phyloP scores from a whole-genome alignment of 1,140 invertebrate genomes.

The Sarcophaga peregrina region DNA sequence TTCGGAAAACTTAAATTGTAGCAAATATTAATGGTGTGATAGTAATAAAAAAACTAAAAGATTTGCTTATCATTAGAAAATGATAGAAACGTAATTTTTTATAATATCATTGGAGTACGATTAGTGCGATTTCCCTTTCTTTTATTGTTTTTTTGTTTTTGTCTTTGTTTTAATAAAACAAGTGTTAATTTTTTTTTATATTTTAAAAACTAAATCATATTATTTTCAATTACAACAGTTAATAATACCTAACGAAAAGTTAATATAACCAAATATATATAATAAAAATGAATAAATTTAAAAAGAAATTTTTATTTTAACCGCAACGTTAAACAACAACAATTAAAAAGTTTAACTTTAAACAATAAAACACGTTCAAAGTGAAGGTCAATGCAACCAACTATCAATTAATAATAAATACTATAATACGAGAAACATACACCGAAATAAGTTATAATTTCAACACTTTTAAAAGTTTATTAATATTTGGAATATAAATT shows the following conservation, averaged over 20 bases:
- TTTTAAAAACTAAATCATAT: constrained; percentile 47
- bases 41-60: no score
- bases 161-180: constrained; percentile 40
- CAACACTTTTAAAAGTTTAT: neutral
- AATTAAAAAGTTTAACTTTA: constrained; percentile 38
- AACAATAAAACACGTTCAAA: constrained; percentile 53
- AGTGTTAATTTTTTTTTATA: constrained; percentile 44
- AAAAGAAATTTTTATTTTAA: constrained; percentile 19
- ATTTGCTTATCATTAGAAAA: no score
- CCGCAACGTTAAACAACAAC: constrained; percentile 45
- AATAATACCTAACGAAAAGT: neutral
- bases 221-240: neutral
- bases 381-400: constrained; percentile 51
- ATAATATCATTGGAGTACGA: neutral
- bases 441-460: constrained; percentile 11
- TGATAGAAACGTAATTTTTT: no score
- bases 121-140: neutral
- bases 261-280: neutral
- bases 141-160: constrained; percentile 9
- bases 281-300: constrained; percentile 43
- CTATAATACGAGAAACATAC: no score
- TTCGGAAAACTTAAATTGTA: neutral
- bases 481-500: neutral
- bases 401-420: neutral
- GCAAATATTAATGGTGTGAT: neutral